Percentiles rank a stretch among this genome's conserved stretches.
Evolutionary conservation across 2,797 vertebrate genomes (phyloP).

Genomic region (Esox lucius): DNA sequence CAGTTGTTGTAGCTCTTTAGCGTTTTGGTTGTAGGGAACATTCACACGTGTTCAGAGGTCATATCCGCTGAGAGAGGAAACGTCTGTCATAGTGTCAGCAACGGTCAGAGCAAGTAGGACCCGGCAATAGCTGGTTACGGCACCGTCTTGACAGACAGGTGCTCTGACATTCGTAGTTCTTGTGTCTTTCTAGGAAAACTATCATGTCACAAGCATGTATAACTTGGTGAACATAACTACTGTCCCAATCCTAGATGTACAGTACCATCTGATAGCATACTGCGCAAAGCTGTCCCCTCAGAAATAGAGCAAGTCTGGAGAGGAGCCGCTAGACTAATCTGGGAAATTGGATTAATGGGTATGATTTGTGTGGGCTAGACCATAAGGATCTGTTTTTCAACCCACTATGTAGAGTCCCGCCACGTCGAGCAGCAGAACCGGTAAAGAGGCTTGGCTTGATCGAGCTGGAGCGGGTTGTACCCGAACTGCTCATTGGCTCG

Average conservation of each 20-base stretch:
- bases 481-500: neutral
- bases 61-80: neutral
- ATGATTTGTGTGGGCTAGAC: slow-evolving; percentile 46
- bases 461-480: neutral
- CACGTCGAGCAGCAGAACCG: neutral
- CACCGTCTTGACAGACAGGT: neutral
- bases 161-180: neutral
- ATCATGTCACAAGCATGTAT: neutral
- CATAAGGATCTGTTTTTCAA: slow-evolving; percentile 54
- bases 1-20: neutral
- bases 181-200: neutral
- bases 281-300: neutral
- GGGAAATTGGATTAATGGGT: slow-evolving; percentile 45
- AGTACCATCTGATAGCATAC: neutral
- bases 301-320: slow-evolving; percentile 14
- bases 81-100: neutral
- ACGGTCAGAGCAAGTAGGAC: neutral
- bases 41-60: neutral
- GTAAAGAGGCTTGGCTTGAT: neutral
- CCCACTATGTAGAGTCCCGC: slow-evolving; percentile 1
- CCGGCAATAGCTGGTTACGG: neutral
- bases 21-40: neutral
- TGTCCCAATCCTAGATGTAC: neutral
- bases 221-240: neutral
- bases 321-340: slow-evolving; percentile 51